Conservation (phyloP, 2,113 vertebrate genomes). For the Echinops telfairi region DNA sequence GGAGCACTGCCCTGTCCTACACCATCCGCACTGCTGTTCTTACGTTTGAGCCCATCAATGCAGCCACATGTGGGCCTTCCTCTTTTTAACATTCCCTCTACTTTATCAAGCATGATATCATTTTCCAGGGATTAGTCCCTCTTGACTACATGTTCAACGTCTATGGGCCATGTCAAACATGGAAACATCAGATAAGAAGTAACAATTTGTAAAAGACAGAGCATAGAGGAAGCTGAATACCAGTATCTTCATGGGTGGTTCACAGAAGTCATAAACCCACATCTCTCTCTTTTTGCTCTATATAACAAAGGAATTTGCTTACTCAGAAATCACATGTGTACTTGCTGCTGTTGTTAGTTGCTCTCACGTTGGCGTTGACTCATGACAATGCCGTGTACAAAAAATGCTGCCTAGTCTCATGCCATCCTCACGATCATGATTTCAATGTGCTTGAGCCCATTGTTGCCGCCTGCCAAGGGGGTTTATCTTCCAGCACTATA, state of each 20-base stretch:
- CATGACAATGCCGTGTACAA: not conserved
- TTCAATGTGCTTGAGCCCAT: not conserved
- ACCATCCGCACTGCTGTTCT: no score
- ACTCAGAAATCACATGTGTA: not conserved
- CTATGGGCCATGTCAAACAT: not conserved
- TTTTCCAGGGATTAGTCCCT: no score
- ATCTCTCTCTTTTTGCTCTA: not conserved
- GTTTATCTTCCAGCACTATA: not conserved
- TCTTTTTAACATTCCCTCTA: no score
- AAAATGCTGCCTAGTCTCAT: not conserved
- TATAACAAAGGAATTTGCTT: not conserved
- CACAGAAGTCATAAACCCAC: not conserved
- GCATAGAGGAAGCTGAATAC: not conserved
- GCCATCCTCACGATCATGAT: not conserved
- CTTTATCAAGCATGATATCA: no score
- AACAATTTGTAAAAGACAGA: not conserved
- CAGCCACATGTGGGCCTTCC: no score
- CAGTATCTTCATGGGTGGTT: not conserved
- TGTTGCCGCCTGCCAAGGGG: not conserved
- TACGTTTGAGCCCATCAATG: no score
- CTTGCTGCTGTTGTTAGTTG: not conserved
- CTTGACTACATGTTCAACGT: no score
- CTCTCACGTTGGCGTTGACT: not conserved
- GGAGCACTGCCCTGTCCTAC: no score
- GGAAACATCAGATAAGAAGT: not conserved